Evolutionary conservation across 2,888 invertebrate genomes (phyloP).

Genomic region (Amphipyra berbera): DNA sequence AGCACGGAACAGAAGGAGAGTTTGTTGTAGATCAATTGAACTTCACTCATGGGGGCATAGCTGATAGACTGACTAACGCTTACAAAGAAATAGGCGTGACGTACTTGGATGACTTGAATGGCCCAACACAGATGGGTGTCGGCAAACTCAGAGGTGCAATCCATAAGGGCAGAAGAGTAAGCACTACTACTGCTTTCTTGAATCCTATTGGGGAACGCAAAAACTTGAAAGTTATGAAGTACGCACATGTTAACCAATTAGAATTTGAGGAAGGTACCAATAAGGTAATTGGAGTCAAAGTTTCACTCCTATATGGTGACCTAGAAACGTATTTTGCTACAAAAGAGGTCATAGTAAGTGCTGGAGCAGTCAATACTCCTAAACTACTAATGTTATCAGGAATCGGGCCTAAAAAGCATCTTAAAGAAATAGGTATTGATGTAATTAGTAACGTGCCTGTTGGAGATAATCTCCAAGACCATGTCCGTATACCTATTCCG

Average conservation of each 20-base stretch:
- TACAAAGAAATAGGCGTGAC: slow-evolving; percentile 87
- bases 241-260: slow-evolving; percentile 70
- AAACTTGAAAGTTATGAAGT: slow-evolving; percentile 79
- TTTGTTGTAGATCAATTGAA: slow-evolving; percentile 86
- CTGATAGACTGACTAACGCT: slow-evolving; percentile 75
- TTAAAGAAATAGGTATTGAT: slow-evolving; percentile 72
- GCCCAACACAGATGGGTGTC: slow-evolving; percentile 87
- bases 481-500: slow-evolving; percentile 82
- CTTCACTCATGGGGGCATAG: slow-evolving; percentile 76
- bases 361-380: slow-evolving; percentile 81
- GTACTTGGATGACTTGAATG: slow-evolving; percentile 81
- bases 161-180: slow-evolving; percentile 87
- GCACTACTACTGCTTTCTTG: slow-evolving; percentile 88
- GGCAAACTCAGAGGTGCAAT: slow-evolving; percentile 87
- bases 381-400: slow-evolving; percentile 80
- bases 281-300: slow-evolving; percentile 73
- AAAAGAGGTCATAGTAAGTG: slow-evolving; percentile 81
- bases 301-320: slow-evolving; percentile 68
- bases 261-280: slow-evolving; percentile 67
- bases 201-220: slow-evolving; percentile 71
- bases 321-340: slow-evolving; percentile 68
- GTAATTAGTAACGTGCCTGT: slow-evolving; percentile 76
- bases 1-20: slow-evolving; percentile 87
- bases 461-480: slow-evolving; percentile 86
- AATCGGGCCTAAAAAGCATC: slow-evolving; percentile 75